Conservation (phyloP, 2,113 vertebrate species). For the Manacus vitellinus region DNA sequence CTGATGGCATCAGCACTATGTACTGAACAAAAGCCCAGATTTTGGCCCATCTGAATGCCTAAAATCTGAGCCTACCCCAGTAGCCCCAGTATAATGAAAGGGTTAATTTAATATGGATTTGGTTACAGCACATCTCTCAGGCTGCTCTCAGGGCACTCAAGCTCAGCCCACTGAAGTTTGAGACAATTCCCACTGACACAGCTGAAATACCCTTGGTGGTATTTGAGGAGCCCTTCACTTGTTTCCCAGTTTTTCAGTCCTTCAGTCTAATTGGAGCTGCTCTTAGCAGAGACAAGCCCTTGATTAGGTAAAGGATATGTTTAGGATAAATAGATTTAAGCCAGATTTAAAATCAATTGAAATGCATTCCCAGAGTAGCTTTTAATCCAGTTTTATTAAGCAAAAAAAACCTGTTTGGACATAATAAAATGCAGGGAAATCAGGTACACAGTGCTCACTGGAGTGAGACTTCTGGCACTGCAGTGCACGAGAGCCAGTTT, state of each 20-base stretch:
- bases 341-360: background rate
- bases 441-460: background rate
- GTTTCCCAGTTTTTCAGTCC: background rate
- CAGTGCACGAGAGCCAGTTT: background rate
- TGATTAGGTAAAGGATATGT: background rate
- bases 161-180: background rate
- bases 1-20: background rate
- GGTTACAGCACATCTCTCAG: background rate
- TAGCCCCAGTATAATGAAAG: background rate
- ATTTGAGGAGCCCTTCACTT: background rate
- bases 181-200: background rate
- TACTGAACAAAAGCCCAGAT: background rate
- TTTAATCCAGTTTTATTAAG: constrained; percentile 10
- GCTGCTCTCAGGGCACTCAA: background rate
- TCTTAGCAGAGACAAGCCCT: background rate
- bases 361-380: background rate
- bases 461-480: background rate
- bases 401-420: background rate
- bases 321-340: constrained; percentile 3
- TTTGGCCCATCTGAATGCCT: background rate
- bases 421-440: background rate
- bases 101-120: background rate
- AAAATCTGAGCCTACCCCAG: background rate
- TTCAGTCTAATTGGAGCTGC: background rate
- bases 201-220: background rate